These are phyloP conservation scores for Ormyrus labotus DNA, from an alignment of 2,888 invertebrate genomes.

Conservation along the genomic window DNA sequence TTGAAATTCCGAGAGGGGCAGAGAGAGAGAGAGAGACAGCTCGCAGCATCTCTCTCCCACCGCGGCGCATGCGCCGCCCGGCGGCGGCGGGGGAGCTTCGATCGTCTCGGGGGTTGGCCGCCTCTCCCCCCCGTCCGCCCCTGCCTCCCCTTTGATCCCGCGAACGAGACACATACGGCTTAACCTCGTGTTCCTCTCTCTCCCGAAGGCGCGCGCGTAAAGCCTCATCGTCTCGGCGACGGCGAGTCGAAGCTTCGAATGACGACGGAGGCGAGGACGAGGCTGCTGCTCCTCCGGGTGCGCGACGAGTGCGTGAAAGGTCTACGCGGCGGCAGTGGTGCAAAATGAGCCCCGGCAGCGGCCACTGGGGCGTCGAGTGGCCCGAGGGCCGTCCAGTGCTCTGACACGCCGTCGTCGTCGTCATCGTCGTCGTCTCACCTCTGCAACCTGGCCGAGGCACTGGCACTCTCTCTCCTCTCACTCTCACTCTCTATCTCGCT, in stretches of 20 bases:
- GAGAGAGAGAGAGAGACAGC: too few relatives aligned
- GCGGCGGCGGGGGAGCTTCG: conserved; percentile 62
- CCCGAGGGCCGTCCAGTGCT: conserved; percentile 20
- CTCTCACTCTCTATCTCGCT: not conserved
- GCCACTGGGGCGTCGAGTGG: conserved; percentile 18
- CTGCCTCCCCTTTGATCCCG: not conserved
- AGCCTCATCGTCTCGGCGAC: too few relatives aligned
- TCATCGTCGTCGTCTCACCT: conserved; percentile 21
- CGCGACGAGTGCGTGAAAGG: too few relatives aligned
- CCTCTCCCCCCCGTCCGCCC: not conserved
- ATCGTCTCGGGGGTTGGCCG: conserved; percentile 64
- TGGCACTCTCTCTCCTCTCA: not conserved
- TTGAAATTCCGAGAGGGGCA: too few relatives aligned
- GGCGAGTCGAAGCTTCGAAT: not conserved
- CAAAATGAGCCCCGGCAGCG: conserved; percentile 17
- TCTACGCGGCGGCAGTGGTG: not conserved
- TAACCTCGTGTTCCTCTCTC: conserved; percentile 28
- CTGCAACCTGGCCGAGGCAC: not conserved
- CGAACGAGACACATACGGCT: conserved; percentile 14
- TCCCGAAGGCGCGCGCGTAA: not conserved
- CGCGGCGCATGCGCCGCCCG: conserved; percentile 58
- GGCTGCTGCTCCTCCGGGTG: not conserved
- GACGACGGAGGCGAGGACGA: conserved; percentile 6
- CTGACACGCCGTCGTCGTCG: conserved; percentile 26
- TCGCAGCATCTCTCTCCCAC: not conserved